Conservation (phyloP, 2,797 vertebrate species). For the Gymnodraco acuticeps region DNA sequence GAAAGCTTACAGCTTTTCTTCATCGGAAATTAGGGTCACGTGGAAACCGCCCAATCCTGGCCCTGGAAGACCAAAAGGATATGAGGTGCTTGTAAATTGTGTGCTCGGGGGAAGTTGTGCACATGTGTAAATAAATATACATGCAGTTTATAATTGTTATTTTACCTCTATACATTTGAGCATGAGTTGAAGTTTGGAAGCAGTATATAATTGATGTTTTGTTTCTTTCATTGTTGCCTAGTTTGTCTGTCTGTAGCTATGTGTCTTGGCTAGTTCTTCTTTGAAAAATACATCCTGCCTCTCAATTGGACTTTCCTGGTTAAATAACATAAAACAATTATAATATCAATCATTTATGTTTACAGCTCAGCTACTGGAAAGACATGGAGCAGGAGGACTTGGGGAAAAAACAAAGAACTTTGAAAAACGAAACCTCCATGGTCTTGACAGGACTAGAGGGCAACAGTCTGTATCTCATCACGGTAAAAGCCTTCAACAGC, state of each 20-base stretch:
- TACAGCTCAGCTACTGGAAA: slow-evolving; percentile 94
- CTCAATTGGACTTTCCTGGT: too few species aligned
- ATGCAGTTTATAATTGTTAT: slow-evolving; percentile 11
- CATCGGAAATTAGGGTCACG: slow-evolving; percentile 92
- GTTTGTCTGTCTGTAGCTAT: too few species aligned
- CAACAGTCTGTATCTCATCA: slow-evolving; percentile 91
- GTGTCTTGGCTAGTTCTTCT: too few species aligned
- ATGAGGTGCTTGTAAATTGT: slow-evolving; percentile 87
- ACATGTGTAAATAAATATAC: neutral
- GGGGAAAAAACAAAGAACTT: slow-evolving; percentile 88
- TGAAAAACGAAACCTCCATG: slow-evolving; percentile 91
- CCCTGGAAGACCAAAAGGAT: slow-evolving; percentile 93
- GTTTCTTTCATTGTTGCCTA: neutral
- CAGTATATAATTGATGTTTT: neutral
- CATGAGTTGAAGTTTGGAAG: neutral
- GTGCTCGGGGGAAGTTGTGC: slow-evolving; percentile 1
- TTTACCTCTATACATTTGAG: slow-evolving; percentile 3
- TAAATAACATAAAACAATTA: too few species aligned
- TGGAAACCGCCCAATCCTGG: slow-evolving; percentile 94
- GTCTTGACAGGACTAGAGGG: slow-evolving; percentile 92
- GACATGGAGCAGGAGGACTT: slow-evolving; percentile 92
- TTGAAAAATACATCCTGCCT: too few species aligned
- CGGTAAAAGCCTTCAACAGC: slow-evolving; percentile 94
- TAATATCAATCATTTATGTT: slow-evolving; percentile 23
- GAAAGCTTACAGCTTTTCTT: slow-evolving; percentile 90